phyloP scores from a whole-genome alignment of 2,113 vertebrate species.

The Oreocharis arfaki region DNA sequence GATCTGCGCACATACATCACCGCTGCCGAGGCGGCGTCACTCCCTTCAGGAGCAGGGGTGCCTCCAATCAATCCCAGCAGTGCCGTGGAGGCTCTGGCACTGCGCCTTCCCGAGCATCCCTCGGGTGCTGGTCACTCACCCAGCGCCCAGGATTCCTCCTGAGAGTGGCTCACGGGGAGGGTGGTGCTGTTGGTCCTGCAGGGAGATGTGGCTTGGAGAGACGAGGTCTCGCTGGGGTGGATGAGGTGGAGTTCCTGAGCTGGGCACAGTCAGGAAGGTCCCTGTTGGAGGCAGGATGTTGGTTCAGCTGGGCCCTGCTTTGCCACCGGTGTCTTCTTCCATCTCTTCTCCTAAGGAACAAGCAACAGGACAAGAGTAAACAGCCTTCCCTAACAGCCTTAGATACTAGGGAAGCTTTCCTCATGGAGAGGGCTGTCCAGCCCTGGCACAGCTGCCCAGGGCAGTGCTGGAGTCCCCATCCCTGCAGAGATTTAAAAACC shows the following conservation, averaged over 20 bases:
- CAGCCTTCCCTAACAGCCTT: neutral
- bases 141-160: accelerated
- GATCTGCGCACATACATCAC: neutral
- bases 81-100: neutral
- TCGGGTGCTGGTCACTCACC: accelerated
- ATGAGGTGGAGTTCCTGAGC: neutral
- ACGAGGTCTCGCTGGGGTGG: neutral
- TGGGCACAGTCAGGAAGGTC: neutral
- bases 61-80: neutral
- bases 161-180: too few relatives aligned
- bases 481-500: neutral
- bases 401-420: neutral
- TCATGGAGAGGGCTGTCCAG: neutral
- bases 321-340: neutral
- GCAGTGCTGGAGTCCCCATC: neutral
- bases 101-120: neutral
- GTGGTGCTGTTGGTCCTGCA: neutral
- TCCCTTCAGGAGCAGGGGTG: neutral
- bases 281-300: neutral
- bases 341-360: neutral
- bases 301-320: neutral
- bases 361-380: neutral
- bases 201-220: neutral
- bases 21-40: neutral
- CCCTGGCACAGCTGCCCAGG: neutral